Base-by-base conservation (phyloP, 2,888 invertebrate species). In the Hirtodrosophila alboralis region DNA sequence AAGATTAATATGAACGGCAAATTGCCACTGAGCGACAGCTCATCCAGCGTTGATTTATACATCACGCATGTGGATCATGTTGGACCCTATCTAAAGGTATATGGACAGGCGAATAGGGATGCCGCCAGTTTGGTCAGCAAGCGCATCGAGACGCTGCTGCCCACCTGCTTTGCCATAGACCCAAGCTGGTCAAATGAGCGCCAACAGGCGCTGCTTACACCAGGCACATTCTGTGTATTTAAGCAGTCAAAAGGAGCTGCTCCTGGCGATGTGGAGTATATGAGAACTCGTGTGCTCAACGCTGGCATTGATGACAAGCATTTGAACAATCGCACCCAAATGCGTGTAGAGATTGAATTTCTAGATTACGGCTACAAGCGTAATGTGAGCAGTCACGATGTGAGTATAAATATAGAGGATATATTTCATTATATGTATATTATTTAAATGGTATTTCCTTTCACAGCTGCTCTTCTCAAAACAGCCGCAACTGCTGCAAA, bases 331-430 rank as follows among this genome's bases (percentile, higher is more conserved):
- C 45, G 59, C 21, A 93, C 92, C 13, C 89, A 92, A 48, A 92
- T 95, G 41, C 92, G 93, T 69, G 94, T 94, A 1, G 89, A 93
- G 8, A 93, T 94, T 4, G 89, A 93, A 5, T 94, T 93, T 79
- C 92, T 94, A 87, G 95, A 95, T 89, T 94, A 93, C 83, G 95
- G 95, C n/a, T 94, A 93, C 80, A 92, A 92, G 0, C 92, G 92
- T 1, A 90, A 92, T 9, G 92, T 95, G 53, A 92, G 93, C 12
- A 87, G 92, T 45, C 91, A 91, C 62, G 88, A 90, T 76, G 90
- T 90, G 75, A 86, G 95, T 80, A 21, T n/a, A n/a, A n/a, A n/a
- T n/a, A n/a, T n/a, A n/a, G n/a, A n/a, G n/a, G n/a, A n/a, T n/a
- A n/a, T n/a, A n/a, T n/a, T n/a, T n/a, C n/a, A n/a, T n/a, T n/a